Evolutionary conservation across 2,113 vertebrate species (phyloP).

Genomic region (Hemiscyllium ocellatum): DNA sequence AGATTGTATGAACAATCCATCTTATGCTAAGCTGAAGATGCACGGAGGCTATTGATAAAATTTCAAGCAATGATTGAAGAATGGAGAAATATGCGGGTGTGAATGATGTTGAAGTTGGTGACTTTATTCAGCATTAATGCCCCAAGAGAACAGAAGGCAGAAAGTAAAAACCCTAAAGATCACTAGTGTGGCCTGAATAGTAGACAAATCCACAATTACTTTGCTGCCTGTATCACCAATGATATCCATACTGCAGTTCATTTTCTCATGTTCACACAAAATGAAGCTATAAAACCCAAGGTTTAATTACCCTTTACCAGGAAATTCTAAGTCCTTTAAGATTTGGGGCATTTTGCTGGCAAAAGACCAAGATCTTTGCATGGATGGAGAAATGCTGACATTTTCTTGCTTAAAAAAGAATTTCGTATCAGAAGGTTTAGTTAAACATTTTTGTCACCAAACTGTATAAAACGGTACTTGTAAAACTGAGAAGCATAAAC

Average conservation of each 20-base stretch:
- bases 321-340: constrained; percentile 67
- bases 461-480: constrained; percentile 57
- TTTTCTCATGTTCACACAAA: constrained; percentile 41
- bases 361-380: constrained; percentile 49
- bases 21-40: constrained; percentile 13
- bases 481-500: constrained; percentile 55
- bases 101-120: neutral
- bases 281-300: constrained; percentile 55
- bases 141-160: neutral
- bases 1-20: neutral
- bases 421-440: constrained; percentile 55
- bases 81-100: constrained; percentile 17
- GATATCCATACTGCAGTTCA: constrained; percentile 53
- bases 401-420: constrained; percentile 43
- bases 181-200: neutral
- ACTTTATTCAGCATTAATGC: constrained; percentile 11
- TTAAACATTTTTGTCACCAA: constrained; percentile 54
- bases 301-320: constrained; percentile 65
- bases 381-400: constrained; percentile 48
- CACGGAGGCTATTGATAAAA: constrained; percentile 13
- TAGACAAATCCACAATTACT: neutral
- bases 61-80: neutral
- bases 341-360: constrained; percentile 63
- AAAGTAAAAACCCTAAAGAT: constrained; percentile 4
- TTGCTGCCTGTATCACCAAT: constrained; percentile 39